Conservation (phyloP, 2,113 vertebrate species). For the Heterotilapia buettikoferi region DNA sequence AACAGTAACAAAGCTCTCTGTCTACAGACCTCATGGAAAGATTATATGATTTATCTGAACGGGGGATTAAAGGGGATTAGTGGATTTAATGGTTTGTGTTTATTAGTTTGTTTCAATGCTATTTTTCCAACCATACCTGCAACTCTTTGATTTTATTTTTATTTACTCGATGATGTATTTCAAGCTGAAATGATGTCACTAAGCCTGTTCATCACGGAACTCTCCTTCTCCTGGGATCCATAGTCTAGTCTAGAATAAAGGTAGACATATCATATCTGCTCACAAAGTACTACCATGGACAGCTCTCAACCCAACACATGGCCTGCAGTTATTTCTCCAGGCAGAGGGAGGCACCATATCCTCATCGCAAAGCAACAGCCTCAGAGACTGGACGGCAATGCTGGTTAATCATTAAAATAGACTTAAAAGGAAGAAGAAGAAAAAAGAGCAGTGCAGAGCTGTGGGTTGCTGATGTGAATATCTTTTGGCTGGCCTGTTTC, state of each 20-base stretch:
- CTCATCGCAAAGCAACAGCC: neutral
- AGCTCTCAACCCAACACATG: slow-evolving; percentile 38
- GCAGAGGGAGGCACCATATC: slow-evolving; percentile 49
- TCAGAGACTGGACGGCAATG: neutral
- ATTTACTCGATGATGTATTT: slow-evolving; percentile 39
- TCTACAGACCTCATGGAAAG: slow-evolving; percentile 46
- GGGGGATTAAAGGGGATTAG: slow-evolving; percentile 1
- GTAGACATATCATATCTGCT: neutral
- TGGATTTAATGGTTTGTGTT: slow-evolving; percentile 54
- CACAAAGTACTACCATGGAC: slow-evolving; percentile 39
- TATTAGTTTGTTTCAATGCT: slow-evolving; percentile 41
- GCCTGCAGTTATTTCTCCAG: slow-evolving; percentile 39
- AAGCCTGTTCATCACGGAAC: slow-evolving; percentile 21
- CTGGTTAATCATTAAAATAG: neutral
- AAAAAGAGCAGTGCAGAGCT: neutral
- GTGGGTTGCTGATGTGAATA: slow-evolving; percentile 26
- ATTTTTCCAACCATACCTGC: slow-evolving; percentile 24
- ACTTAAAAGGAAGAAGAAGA: neutral
- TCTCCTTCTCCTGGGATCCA: slow-evolving; percentile 29
- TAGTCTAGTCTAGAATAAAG: slow-evolving; percentile 1
- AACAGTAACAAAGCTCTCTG: slow-evolving; percentile 44
- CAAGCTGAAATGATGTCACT: slow-evolving; percentile 33
- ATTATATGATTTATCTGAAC: slow-evolving; percentile 28
- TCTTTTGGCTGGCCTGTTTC: slow-evolving; percentile 23
- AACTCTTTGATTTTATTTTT: slow-evolving; percentile 41